A percentile compares a stretch with the other conserved stretches of the same genome.
Conservation (phyloP, 2,888 invertebrate species). For the Orchesella flavescens region DNA sequence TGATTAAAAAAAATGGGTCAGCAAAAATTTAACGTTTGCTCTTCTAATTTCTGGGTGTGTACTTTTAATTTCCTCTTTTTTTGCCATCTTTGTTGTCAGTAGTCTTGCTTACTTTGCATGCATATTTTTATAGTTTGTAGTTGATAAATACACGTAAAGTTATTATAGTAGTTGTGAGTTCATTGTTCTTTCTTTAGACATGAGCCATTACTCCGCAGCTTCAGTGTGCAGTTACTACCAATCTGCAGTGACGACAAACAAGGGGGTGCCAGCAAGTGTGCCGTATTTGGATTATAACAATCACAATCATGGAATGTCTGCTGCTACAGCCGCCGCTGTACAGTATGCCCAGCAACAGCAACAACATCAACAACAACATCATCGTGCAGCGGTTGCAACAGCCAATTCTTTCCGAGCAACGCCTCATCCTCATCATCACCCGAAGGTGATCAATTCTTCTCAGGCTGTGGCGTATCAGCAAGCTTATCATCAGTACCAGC, state of each 20-base stretch:
- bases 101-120: no score
- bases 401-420: not conserved
- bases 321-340: constrained; percentile 9
- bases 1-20: no score
- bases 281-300: constrained; percentile 36
- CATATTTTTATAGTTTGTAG: no score
- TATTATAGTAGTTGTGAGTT: not conserved
- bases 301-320: constrained; percentile 34
- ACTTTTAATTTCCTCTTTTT: no score
- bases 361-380: no score
- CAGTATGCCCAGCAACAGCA: constrained; percentile 40
- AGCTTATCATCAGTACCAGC: constrained; percentile 46
- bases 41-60: no score
- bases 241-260: not conserved
- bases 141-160: not conserved
- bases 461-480: constrained; percentile 49
- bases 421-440: constrained; percentile 7
- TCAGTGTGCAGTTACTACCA: not conserved
- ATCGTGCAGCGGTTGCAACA: not conserved
- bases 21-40: no score
- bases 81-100: no score
- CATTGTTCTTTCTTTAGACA: constrained; percentile 7
- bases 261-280: not conserved
- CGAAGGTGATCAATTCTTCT: constrained; percentile 31
- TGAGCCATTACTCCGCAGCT: constrained; percentile 14